Base-by-base conservation (phyloP, 2,888 invertebrate species). In the Drosophila gaucha region DNA sequence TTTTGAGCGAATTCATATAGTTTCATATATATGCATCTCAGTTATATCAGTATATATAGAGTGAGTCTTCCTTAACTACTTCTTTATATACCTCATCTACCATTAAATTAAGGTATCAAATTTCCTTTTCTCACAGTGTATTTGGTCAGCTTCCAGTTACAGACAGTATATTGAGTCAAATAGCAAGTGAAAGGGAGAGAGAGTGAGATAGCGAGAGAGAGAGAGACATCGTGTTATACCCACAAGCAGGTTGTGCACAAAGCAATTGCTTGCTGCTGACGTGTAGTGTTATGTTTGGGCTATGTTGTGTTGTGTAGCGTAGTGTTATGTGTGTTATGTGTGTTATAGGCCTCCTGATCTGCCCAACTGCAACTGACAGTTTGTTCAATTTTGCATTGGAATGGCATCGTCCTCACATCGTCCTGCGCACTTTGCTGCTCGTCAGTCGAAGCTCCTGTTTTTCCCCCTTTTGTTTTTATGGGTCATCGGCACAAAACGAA, bases 311-410 rank as follows among this genome's bases (percentile, higher is more conserved):
- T 35, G 50, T 67, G 74, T 44, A 43, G 62, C 46, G 30, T 62
- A 54, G 57, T 65, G 58, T 44, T 57, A 58, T 62, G 58, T 62
- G 58, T 54, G 51, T 46, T 46, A 31, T 31, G 20, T 44, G 39
- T 63, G 57, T 36, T 49, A 26, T 58, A 43, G 65, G 46, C 43
- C 31, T 35, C 47, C 31, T 59, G 51, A 66, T 58, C 58, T 54
- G 49, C 49, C 49, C 55, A 43, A 46, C 46, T 82, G 87, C 82
- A 78, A 67, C 68, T 80, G 87, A 78, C 87, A 78, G 85, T 67
- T 75, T 75, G 85, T 72, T 82, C 65, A 80, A 84, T 86, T 86
- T 77, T 80, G 78, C 78, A 86, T 77, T 69, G 73, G 51, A 58
- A 66, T 52, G 56, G 50, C 58, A 33, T 12, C 49, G n/a, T 47